Percentiles rank a stretch among this genome's conserved stretches.
These are phyloP conservation scores for Sebastes vulpes DNA, from an alignment of 2,797 vertebrate species.

Conservation along the genomic window DNA sequence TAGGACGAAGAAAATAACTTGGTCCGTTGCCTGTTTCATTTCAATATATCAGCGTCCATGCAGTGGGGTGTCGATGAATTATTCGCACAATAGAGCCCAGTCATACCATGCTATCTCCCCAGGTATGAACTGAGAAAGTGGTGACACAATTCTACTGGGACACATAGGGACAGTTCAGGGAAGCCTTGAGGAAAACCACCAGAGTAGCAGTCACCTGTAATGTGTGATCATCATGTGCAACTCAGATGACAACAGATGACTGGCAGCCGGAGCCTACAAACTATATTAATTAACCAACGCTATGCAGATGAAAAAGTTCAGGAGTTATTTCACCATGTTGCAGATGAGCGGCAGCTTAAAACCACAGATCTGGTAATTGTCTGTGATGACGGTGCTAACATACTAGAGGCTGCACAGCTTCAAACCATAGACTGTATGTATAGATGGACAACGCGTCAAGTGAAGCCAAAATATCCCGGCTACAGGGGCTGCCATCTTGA, in stretches of 20 bases:
- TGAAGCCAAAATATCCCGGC: no score
- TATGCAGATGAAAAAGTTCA: background rate
- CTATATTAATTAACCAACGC: background rate
- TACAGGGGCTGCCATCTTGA: no score
- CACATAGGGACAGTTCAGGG: background rate
- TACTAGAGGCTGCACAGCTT: conserved; percentile 1
- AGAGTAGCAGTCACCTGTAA: background rate
- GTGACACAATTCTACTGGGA: background rate
- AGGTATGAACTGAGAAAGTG: background rate
- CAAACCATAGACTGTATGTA: background rate
- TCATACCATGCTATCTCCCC: background rate
- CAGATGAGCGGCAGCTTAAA: conserved; percentile 1
- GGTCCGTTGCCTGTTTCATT: background rate
- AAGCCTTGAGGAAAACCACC: background rate
- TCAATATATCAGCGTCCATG: background rate
- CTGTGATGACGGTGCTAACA: background rate
- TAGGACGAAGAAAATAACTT: background rate
- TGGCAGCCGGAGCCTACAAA: background rate
- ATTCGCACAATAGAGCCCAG: background rate
- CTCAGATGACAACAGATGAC: background rate
- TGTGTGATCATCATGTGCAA: background rate
- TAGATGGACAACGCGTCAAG: no score
- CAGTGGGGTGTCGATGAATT: background rate
- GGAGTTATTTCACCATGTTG: background rate
- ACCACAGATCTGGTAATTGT: conserved; percentile 7